A percentile compares a stretch with the other conserved stretches of the same genome.
phyloP scores from a whole-genome alignment of 2,113 vertebrate genomes.

The Hippocampus barbouri region DNA sequence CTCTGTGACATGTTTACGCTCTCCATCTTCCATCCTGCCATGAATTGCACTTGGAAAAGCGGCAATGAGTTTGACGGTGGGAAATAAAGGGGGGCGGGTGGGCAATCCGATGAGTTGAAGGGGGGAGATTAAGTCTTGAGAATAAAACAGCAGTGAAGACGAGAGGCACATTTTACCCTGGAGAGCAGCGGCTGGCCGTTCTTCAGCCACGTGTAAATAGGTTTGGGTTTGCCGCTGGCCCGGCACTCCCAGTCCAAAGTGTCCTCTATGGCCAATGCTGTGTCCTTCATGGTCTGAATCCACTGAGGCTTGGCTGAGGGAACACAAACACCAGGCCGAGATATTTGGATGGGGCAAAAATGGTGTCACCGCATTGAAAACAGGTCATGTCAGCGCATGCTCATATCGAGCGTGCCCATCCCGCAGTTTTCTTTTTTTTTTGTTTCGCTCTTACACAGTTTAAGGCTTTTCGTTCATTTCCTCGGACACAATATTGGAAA shows the following conservation, averaged over 20 bases:
- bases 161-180: slow-evolving; percentile 75
- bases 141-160: slow-evolving; percentile 43
- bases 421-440: neutral
- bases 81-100: slow-evolving; percentile 17
- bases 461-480: slow-evolving; percentile 38
- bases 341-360: slow-evolving; percentile 7
- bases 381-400: slow-evolving; percentile 29
- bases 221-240: slow-evolving; percentile 87
- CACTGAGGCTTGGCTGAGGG: slow-evolving; percentile 89
- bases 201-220: slow-evolving; percentile 88
- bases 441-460: slow-evolving; percentile 21
- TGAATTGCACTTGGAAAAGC: slow-evolving; percentile 40
- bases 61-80: slow-evolving; percentile 17
- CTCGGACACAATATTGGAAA: slow-evolving; percentile 34
- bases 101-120: neutral
- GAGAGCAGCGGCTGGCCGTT: slow-evolving; percentile 78
- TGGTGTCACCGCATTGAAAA: slow-evolving; percentile 31
- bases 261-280: slow-evolving; percentile 82
- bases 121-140: slow-evolving; percentile 50
- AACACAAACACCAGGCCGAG: slow-evolving; percentile 37
- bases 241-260: slow-evolving; percentile 84
- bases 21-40: slow-evolving; percentile 38
- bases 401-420: neutral
- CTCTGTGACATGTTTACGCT: slow-evolving; percentile 51
- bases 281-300: slow-evolving; percentile 82